These are phyloP conservation scores for Nothocercus nigrocapillus DNA, from an alignment of 2,113 vertebrate species.

Conservation along the genomic window DNA sequence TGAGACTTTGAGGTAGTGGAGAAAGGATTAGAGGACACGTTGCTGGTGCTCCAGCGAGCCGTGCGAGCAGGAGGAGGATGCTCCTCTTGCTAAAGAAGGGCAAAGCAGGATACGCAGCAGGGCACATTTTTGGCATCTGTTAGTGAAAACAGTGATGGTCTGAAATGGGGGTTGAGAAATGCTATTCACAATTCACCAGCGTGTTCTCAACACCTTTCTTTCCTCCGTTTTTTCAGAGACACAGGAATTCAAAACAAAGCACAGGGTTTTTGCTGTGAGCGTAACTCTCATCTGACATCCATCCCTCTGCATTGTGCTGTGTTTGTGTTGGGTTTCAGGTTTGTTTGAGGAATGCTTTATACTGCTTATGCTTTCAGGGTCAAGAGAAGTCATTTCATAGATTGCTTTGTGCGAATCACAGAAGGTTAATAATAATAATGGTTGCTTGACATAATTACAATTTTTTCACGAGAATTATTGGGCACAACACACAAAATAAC, in stretches of 20 bases:
- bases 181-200: not conserved
- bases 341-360: too few relatives aligned
- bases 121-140: not conserved
- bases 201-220: not conserved
- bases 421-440: not conserved
- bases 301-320: too few relatives aligned
- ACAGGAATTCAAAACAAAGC: not conserved
- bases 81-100: not conserved
- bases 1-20: not conserved
- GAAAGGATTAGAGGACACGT: not conserved
- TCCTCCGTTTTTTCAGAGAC: not conserved
- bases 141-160: not conserved
- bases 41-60: not conserved
- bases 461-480: not conserved
- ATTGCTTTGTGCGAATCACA: not conserved
- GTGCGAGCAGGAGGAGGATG: not conserved
- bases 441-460: not conserved
- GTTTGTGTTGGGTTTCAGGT: not conserved
- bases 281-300: not conserved
- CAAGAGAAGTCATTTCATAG: not conserved
- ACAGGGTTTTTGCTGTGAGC: not conserved
- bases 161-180: not conserved
- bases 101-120: too few relatives aligned
- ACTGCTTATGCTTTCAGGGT: not conserved
- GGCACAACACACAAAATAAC: not conserved